These are phyloP conservation scores for Hypsibius dujardini DNA, from an alignment of 1,140 invertebrate genomes.

Conservation along the genomic window DNA sequence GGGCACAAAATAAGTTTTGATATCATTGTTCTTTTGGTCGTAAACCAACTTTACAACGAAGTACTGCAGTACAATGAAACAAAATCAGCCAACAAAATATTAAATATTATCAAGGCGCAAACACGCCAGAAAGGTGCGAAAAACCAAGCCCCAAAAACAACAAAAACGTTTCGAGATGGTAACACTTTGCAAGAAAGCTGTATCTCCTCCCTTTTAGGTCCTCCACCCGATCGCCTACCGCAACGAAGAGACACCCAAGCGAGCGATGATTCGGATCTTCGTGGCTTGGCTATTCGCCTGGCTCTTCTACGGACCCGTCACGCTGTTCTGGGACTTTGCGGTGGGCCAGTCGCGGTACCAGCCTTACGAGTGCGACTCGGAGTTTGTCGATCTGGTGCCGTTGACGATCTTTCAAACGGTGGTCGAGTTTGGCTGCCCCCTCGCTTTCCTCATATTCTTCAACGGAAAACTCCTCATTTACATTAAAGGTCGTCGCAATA, in stretches of 20 bases:
- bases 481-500: not conserved
- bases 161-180: too few relatives aligned
- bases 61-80: too few relatives aligned
- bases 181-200: too few relatives aligned
- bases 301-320: conserved; percentile 1
- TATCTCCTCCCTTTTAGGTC: not conserved
- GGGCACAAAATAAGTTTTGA: too few relatives aligned
- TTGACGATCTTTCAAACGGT: not conserved
- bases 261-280: not conserved
- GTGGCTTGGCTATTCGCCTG: not conserved
- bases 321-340: not conserved
- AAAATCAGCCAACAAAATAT: too few relatives aligned
- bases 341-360: not conserved
- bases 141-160: too few relatives aligned
- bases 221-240: conserved; percentile 13
- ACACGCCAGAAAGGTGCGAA: too few relatives aligned
- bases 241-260: not conserved
- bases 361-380: not conserved
- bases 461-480: not conserved
- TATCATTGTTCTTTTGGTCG: too few relatives aligned
- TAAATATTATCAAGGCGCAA: too few relatives aligned
- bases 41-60: too few relatives aligned
- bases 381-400: not conserved
- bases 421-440: not conserved
- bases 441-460: not conserved